These are phyloP conservation scores for Melieria omissa DNA, from an alignment of 2,888 invertebrate genomes.

Conservation along the genomic window DNA sequence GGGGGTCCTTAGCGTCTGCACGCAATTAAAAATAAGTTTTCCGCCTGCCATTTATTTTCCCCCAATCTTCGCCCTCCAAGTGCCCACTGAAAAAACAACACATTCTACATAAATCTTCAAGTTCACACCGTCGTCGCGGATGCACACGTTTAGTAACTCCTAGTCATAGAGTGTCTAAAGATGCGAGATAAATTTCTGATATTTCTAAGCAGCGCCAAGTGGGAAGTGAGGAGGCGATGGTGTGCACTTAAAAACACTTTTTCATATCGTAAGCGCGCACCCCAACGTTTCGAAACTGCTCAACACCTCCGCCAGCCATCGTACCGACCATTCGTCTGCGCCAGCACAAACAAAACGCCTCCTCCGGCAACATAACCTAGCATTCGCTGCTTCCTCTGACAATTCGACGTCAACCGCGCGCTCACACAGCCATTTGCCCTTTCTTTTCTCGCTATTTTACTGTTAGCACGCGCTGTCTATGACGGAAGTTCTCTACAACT, in stretches of 20 bases:
- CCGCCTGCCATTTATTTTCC: not conserved
- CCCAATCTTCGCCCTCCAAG: conserved; percentile 10
- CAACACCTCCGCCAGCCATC: too few relatives aligned
- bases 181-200: not conserved
- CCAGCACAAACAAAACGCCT: not conserved
- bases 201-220: not conserved
- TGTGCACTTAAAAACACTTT: too few relatives aligned
- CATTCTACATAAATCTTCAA: conserved; percentile 45
- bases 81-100: conserved; percentile 36
- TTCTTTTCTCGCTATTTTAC: too few relatives aligned
- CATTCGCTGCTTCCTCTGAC: not conserved
- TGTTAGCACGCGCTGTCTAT: conserved; percentile 5
- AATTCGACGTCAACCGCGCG: not conserved
- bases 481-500: conserved; percentile 30
- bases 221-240: too few relatives aligned
- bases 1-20: conserved; percentile 21
- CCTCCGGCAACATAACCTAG: not conserved
- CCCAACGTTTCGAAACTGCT: too few relatives aligned
- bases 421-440: not conserved
- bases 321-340: not conserved
- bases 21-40: conserved; percentile 28
- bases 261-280: too few relatives aligned
- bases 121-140: conserved; percentile 34
- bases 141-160: not conserved
- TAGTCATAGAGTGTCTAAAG: conserved; percentile 1